Evolutionary conservation across 1,140 invertebrate species (phyloP).

Genomic region (Achroia grisella): DNA sequence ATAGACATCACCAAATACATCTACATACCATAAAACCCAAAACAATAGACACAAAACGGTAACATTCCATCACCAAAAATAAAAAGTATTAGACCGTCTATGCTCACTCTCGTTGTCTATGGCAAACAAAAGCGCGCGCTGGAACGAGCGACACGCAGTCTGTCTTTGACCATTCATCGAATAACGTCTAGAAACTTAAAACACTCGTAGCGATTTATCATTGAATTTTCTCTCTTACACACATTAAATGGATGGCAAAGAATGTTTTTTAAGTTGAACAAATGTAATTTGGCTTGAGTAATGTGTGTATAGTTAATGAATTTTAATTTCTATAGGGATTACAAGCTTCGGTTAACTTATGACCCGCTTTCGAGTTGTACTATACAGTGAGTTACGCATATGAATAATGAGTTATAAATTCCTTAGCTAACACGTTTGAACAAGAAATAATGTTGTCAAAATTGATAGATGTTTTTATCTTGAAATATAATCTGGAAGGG

Average conservation of each 20-base stretch:
- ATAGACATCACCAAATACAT: not conserved
- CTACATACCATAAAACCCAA: not conserved
- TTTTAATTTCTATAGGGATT: conserved; percentile 21
- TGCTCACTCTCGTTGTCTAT: conserved; percentile 18
- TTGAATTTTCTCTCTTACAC: conserved; percentile 10
- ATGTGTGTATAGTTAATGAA: conserved; percentile 15
- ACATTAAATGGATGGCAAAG: conserved; percentile 7
- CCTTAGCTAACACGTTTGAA: not conserved
- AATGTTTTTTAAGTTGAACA: conserved; percentile 15
- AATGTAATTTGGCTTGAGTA: conserved; percentile 7
- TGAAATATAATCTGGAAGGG: no score
- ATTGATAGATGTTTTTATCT: no score
- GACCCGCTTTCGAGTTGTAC: not conserved
- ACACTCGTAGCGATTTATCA: conserved; percentile 21
- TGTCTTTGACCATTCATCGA: conserved; percentile 19
- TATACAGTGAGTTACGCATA: not conserved
- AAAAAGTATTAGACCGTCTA: conserved; percentile 10
- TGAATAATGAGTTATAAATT: conserved; percentile 1
- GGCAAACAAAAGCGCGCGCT: conserved; percentile 19
- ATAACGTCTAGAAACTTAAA: conserved; percentile 10
- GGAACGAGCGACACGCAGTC: conserved; percentile 25
- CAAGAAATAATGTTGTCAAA: no score
- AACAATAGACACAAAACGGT: conserved; percentile 1
- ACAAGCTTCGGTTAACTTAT: conserved; percentile 6
- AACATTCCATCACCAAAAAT: conserved; percentile 23